Conservation (phyloP, 2,113 vertebrate genomes). For the Atherinomorus stipes region DNA sequence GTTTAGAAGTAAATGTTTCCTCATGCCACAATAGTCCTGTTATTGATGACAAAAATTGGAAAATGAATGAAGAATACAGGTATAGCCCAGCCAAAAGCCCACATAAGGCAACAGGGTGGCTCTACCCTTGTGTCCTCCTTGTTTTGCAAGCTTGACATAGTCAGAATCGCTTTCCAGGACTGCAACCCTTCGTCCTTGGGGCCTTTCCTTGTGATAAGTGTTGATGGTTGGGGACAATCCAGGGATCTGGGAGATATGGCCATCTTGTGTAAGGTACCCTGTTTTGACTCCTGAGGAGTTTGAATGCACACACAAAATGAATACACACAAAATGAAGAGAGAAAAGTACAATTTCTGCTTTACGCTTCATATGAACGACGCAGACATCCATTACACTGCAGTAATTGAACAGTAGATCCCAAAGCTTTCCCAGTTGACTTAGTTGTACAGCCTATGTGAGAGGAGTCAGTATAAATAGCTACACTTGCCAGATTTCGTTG, state of each 20-base stretch:
- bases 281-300: slow-evolving; percentile 15
- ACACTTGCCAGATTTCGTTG: slow-evolving; percentile 69
- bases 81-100: background rate
- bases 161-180: slow-evolving; percentile 76
- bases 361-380: too few species aligned
- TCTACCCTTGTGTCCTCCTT: slow-evolving; percentile 81
- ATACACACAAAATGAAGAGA: background rate
- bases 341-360: too few species aligned
- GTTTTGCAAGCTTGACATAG: slow-evolving; percentile 81
- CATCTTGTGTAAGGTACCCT: slow-evolving; percentile 6
- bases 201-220: slow-evolving; percentile 45
- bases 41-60: background rate
- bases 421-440: background rate
- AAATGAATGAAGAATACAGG: background rate
- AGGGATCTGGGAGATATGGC: slow-evolving; percentile 79
- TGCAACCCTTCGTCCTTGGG: slow-evolving; percentile 60
- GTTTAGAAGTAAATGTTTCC: slow-evolving; percentile 16
- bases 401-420: too few species aligned
- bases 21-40: slow-evolving; percentile 77
- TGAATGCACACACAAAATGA: slow-evolving; percentile 1
- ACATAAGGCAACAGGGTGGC: background rate
- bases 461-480: background rate
- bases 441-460: background rate
- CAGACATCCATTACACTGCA: too few species aligned
- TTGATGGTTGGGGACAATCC: slow-evolving; percentile 68